These are phyloP conservation scores for Callithrix jacchus DNA, from an alignment of 2,113 vertebrate species.

Conservation along the genomic window DNA sequence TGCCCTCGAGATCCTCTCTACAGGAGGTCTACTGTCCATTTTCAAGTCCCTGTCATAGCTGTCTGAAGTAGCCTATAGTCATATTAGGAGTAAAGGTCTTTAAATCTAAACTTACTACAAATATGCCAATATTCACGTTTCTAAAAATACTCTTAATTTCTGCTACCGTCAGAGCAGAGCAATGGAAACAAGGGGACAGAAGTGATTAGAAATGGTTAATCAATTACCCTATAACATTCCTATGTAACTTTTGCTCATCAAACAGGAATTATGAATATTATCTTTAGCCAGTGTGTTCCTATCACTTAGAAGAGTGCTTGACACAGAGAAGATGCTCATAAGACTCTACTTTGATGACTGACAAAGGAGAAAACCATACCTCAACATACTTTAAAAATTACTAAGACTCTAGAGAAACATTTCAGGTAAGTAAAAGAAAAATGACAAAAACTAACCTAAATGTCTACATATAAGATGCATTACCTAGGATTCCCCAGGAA, in stretches of 20 bases:
- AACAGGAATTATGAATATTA: not conserved
- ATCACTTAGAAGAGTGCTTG: not conserved
- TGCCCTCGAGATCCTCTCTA: not conserved
- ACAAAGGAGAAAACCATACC: not conserved
- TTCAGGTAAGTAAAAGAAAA: not conserved
- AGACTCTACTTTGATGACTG: not conserved
- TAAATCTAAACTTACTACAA: not conserved
- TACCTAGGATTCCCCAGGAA: not conserved
- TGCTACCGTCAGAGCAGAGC: not conserved
- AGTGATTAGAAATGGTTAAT: not conserved
- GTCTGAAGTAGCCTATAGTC: not conserved
- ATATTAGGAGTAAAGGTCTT: not conserved
- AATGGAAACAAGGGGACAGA: not conserved
- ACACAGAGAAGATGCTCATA: not conserved
- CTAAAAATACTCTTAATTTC: not conserved
- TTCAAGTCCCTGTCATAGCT: not conserved
- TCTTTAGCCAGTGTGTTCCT: not conserved
- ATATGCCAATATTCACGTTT: not conserved
- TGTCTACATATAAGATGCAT: not conserved
- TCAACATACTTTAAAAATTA: not conserved
- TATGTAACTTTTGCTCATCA: not conserved
- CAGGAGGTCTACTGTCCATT: not conserved
- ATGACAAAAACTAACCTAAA: not conserved
- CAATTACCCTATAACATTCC: not conserved
- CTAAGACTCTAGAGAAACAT: not conserved